phyloP scores from a whole-genome alignment of 2,888 invertebrate species.

The Ganaspis brasiliensis region DNA sequence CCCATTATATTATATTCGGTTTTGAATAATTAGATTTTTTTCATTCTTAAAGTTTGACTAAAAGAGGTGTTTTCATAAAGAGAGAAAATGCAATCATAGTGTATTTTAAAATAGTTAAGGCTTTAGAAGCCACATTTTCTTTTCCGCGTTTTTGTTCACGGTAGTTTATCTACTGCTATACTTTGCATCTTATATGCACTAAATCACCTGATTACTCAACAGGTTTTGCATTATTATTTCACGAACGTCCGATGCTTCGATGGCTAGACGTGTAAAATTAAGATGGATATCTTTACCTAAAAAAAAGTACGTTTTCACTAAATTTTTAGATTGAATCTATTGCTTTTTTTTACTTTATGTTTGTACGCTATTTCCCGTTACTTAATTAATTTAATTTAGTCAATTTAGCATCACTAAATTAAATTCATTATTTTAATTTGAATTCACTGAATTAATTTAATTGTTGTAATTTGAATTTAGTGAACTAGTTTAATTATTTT shows the following conservation, averaged over 20 bases:
- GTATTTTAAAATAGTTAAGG: not conserved
- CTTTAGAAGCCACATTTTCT: not conserved
- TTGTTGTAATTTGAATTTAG: no score
- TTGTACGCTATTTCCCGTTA: no score
- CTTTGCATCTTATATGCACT: conserved; percentile 32
- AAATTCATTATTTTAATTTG: no score
- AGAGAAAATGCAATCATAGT: not conserved
- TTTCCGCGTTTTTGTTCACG: conserved; percentile 49
- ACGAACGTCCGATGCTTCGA: conserved; percentile 50
- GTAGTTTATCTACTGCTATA: conserved; percentile 53
- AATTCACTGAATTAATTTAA: no score
- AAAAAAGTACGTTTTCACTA: not conserved
- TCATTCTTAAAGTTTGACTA: not conserved
- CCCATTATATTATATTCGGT: no score
- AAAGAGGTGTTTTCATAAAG: not conserved
- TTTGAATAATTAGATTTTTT: no score
- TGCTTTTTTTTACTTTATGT: no score
- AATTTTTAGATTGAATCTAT: no score
- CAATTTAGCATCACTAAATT: no score
- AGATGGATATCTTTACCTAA: conserved; percentile 5
- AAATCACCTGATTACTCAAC: conserved; percentile 51
- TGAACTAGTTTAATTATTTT: no score
- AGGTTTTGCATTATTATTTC: conserved; percentile 44
- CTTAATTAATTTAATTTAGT: no score
- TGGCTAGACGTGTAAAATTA: conserved; percentile 51